Conservation (phyloP, 2,113 vertebrate species). For the Neolamprologus modestus region DNA sequence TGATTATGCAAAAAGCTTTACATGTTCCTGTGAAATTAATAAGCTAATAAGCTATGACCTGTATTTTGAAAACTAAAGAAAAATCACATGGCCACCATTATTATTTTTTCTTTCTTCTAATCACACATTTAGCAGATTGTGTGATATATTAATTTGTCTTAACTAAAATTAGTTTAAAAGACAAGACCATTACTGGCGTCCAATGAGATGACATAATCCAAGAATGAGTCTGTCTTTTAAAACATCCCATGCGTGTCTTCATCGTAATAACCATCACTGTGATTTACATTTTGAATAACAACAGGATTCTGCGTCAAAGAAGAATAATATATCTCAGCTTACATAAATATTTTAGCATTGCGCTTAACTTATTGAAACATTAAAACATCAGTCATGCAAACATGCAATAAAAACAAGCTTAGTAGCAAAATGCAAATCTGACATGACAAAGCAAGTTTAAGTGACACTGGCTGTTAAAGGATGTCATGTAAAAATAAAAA, state of each 20-base stretch:
- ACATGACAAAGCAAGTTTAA: not conserved
- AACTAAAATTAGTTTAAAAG: not conserved
- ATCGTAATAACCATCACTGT: not conserved
- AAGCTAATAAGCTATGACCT: not conserved
- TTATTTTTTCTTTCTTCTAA: not conserved
- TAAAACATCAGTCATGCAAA: not conserved
- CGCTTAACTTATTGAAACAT: not conserved
- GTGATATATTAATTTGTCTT: not conserved
- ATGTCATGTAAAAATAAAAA: not conserved
- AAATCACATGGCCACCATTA: too few species aligned
- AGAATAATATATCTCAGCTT: too few species aligned
- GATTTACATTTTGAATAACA: not conserved
- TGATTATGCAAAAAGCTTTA: constrained; percentile 26
- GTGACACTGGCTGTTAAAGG: not conserved
- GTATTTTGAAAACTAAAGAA: not conserved
- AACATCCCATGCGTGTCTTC: not conserved
- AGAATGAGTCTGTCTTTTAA: not conserved
- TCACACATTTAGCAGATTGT: not conserved
- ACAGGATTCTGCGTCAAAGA: not conserved
- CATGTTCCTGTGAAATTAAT: constrained; percentile 25
- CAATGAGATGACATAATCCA: not conserved
- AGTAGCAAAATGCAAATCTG: not conserved
- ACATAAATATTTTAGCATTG: not conserved
- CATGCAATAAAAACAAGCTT: not conserved
- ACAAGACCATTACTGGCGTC: not conserved